Evolutionary conservation across 2,888 invertebrate genomes (phyloP).

Genomic region (Catocala fraxini): DNA sequence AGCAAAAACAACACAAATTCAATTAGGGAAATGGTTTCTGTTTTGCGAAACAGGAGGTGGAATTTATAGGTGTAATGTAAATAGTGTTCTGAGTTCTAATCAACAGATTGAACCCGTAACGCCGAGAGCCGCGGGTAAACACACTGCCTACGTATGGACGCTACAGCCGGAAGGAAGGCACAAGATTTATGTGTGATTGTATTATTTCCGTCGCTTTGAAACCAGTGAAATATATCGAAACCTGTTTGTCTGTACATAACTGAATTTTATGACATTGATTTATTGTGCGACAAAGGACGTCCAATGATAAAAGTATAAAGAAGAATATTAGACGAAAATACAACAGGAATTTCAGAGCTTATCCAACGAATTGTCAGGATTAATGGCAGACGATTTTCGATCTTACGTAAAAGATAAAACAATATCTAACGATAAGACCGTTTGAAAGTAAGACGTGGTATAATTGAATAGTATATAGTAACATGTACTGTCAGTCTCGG

Average conservation of each 20-base stretch:
- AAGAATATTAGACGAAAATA: too few relatives aligned
- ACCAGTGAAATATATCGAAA: slow-evolving; percentile 42
- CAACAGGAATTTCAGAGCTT: too few relatives aligned
- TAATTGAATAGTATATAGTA: slow-evolving; percentile 16
- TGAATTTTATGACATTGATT: slow-evolving; percentile 20
- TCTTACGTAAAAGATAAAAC: not conserved
- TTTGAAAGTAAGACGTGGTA: slow-evolving; percentile 7
- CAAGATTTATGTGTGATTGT: slow-evolving; percentile 48
- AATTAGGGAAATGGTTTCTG: slow-evolving; percentile 82
- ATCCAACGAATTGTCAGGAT: too few relatives aligned
- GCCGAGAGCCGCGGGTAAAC: slow-evolving; percentile 46
- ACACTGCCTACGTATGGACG: slow-evolving; percentile 39
- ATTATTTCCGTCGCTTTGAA: slow-evolving; percentile 48
- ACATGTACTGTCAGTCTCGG: slow-evolving; percentile 7
- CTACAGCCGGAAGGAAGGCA: slow-evolving; percentile 32
- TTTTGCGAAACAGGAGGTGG: slow-evolving; percentile 67
- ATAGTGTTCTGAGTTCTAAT: slow-evolving; percentile 70
- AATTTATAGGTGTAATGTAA: slow-evolving; percentile 76
- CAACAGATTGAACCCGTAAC: slow-evolving; percentile 67
- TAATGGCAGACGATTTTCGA: not conserved
- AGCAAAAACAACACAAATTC: slow-evolving; percentile 84
- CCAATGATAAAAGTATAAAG: not conserved
- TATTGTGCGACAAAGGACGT: slow-evolving; percentile 6
- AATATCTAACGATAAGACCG: slow-evolving; percentile 1
- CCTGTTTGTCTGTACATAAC: slow-evolving; percentile 19